These are phyloP conservation scores for Rhagium mordax DNA, from an alignment of 2,888 invertebrate genomes.

Conservation along the genomic window DNA sequence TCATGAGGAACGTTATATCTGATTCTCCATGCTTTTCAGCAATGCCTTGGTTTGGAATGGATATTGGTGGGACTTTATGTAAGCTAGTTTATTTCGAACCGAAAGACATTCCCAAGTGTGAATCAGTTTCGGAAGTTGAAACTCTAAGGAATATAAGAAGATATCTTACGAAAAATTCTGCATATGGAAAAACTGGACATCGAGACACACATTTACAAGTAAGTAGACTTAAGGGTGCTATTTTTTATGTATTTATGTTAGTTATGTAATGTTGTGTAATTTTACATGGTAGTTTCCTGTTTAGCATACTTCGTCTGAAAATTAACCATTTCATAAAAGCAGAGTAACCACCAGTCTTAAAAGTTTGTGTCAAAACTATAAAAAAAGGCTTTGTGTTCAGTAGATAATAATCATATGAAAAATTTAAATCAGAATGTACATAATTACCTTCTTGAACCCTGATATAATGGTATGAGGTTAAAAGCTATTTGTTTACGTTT, in stretches of 20 bases:
- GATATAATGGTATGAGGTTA: not conserved
- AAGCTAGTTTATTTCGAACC: conserved; percentile 99
- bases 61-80: conserved; percentile 97
- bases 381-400: not conserved
- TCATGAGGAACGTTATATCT: conserved; percentile 11
- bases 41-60: conserved; percentile 99
- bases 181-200: conserved; percentile 94
- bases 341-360: no score
- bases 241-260: no score
- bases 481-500: not conserved
- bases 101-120: conserved; percentile 86
- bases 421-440: not conserved
- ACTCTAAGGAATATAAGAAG: conserved; percentile 90
- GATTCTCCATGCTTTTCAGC: conserved; percentile 72
- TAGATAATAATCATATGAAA: not conserved
- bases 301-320: no score
- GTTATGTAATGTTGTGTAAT: no score
- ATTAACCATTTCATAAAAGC: no score
- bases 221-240: conserved; percentile 52
- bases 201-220: conserved; percentile 94
- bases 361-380: no score
- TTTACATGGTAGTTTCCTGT: no score
- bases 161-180: conserved; percentile 94
- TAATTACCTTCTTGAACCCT: not conserved
- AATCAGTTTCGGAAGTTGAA: conserved; percentile 87